Base-by-base conservation (phyloP, 2,888 invertebrate genomes). In the Leptinotarsa peninsularis region DNA sequence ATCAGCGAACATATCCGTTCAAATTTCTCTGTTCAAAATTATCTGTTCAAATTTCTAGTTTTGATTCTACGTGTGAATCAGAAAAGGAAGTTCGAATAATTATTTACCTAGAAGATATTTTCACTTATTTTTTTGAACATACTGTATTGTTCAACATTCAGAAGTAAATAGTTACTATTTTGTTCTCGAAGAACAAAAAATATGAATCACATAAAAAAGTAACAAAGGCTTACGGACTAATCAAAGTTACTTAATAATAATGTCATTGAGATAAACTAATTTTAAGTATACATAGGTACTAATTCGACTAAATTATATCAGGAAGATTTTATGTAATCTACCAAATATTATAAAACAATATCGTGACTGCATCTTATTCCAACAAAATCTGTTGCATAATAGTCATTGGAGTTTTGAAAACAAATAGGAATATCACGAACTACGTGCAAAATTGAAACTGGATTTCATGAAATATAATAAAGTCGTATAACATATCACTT, bases 401-500 rank as follows among this genome's bases (percentile, higher is more conserved):
- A 43, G 43, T 10, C 10, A 43, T 3, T 43, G 43, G 10, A 43
- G 43, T 43, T 43, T 13, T 43, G 43, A 43, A 43, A 43, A 43
- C 43, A 60, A 60, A 60, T 60, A 15, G 23, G 23, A 27, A 21
- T 21, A 18, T 18, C 23, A 27, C 63, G 15, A 63, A 33, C 33
- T 18, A 18, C 27, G 63, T 63, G n/a, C 33, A 43, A 63, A 43
- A 63, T 63, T 63, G 63, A 27, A 63, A 63, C 63, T 63, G 33
- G 43, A 63, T 33, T 63, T 63, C 43, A 43, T 43, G 10, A 76
- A 79, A 75, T 76, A 81, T 76, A 78, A 81, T 81, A 78, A 79
- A 82, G 82, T 81, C 80, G 79, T 58, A 76, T 72, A 4, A 52
- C 71, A 76, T 77, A 82, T 83, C 81, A 81, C 80, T 82, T 82